Conservation (phyloP, 2,113 vertebrate species). For the Apodemus sylvaticus region DNA sequence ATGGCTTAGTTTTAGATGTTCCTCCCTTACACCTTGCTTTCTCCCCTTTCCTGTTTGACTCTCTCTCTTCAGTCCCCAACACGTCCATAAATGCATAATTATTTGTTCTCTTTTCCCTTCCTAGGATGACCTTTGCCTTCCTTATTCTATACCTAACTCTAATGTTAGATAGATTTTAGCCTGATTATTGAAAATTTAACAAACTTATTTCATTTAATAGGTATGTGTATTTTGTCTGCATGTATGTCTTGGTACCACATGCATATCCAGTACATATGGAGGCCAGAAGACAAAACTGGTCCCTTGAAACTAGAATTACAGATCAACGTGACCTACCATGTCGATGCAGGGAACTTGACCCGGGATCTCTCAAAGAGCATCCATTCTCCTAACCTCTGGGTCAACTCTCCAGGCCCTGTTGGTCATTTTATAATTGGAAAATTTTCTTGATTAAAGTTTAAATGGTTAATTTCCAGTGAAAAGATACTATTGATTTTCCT, state of each 20-base stretch:
- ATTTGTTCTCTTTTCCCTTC: background rate
- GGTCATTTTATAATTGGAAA: background rate
- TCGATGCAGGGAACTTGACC: background rate
- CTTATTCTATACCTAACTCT: background rate
- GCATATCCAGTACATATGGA: too few relatives aligned
- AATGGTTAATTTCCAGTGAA: background rate
- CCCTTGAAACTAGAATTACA: background rate
- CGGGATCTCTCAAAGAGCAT: background rate
- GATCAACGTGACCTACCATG: background rate
- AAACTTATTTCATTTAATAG: background rate
- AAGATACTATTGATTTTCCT: background rate
- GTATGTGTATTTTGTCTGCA: background rate
- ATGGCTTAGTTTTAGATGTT: background rate
- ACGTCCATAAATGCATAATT: background rate
- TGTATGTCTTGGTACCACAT: background rate
- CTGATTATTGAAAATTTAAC: background rate
- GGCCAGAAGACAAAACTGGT: background rate
- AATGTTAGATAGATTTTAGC: background rate
- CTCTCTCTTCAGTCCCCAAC: background rate
- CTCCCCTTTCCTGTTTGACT: background rate
- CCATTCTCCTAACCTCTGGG: background rate
- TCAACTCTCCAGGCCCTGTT: background rate
- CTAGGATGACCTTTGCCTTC: background rate
- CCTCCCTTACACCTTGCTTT: background rate
- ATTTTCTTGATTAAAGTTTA: background rate